Evolutionary conservation across 2,797 vertebrate genomes (phyloP), one percentile per base, ranked within the genome.

Genomic region (Phoeniculus purpureus): DNA sequence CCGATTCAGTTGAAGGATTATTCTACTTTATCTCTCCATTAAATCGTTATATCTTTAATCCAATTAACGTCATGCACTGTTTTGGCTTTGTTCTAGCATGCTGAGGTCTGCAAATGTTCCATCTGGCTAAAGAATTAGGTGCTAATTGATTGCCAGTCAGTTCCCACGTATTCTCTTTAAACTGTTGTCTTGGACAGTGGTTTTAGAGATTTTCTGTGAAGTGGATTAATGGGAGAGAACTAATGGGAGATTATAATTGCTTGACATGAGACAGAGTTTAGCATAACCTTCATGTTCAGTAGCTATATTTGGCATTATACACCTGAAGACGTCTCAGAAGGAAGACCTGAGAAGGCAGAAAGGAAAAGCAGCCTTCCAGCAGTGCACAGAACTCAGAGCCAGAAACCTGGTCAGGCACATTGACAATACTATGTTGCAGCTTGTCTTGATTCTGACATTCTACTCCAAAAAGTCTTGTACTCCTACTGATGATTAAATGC

Each of bases 301-400:
- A 58, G 29, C 5, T 72, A 31, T 51, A 67, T 78, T 89, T 81
- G 7, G 12, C 11, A 13, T 43, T 65, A 17, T 40, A 61, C 18
- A 61, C 17, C 18, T 82, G 37, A 68, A 81, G 32, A 45, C 48
- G 11, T 58, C n/a, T 50, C 29, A 48, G 59, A 83, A 31, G 21
- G 20, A n/a, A 71, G 15, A 76, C 47, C 11, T 50, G 50, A 23
- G 26, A 52, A 20, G 10, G 6, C 10, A 26, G 56, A 12, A 59
- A 52, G 29, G n/a, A 32, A 81, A 81, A 14, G n/a, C 27, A 72
- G 18, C 19, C 26, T 65, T 60, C 43, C 43, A 70, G 32, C 29
- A 75, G 23, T 2, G 5, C 1, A 0, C 20, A 32, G 21, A 78
- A 31, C 31, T 65, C 1, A 0, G 32, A 83, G 43, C 9, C 14